These are phyloP conservation scores for Drosophila arizonae DNA, from an alignment of 1,140 invertebrate species.

Conservation along the genomic window DNA sequence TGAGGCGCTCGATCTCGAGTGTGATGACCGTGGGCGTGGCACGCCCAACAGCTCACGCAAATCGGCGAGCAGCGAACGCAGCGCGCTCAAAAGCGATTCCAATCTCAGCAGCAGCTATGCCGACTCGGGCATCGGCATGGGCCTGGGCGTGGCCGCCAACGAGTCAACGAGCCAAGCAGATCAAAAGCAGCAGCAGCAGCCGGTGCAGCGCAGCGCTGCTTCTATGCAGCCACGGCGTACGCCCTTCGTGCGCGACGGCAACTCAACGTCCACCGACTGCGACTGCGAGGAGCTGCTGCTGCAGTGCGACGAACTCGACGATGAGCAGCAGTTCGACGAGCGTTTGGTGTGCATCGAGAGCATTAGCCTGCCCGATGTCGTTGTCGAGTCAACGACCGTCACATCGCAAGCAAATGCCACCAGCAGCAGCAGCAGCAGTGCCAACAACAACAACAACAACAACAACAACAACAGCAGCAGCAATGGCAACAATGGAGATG, in stretches of 20 bases:
- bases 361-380: constrained; percentile 82
- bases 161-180: constrained; percentile 10
- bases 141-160: constrained; percentile 8
- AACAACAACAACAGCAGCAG: constrained; percentile 21
- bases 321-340: constrained; percentile 64
- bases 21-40: constrained; percentile 34
- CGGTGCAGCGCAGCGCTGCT: constrained; percentile 34
- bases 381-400: constrained; percentile 80
- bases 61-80: constrained; percentile 66
- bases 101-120: constrained; percentile 78
- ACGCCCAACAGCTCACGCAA: constrained; percentile 48
- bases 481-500: constrained; percentile 24
- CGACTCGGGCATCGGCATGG: constrained; percentile 73
- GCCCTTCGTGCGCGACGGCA: constrained; percentile 71
- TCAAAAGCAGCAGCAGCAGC: constrained; percentile 1
- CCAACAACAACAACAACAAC: constrained; percentile 16
- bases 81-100: constrained; percentile 74
- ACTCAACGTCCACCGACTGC: constrained; percentile 64
- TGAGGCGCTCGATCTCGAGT: constrained; percentile 54
- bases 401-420: constrained; percentile 9
- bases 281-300: constrained; percentile 75
- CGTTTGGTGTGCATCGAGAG: constrained; percentile 82
- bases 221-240: constrained; percentile 41
- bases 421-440: constrained; percentile 7
- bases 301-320: constrained; percentile 79